These are phyloP conservation scores for Bettongia penicillata DNA, from an alignment of 2,113 vertebrate species.

Conservation along the genomic window DNA sequence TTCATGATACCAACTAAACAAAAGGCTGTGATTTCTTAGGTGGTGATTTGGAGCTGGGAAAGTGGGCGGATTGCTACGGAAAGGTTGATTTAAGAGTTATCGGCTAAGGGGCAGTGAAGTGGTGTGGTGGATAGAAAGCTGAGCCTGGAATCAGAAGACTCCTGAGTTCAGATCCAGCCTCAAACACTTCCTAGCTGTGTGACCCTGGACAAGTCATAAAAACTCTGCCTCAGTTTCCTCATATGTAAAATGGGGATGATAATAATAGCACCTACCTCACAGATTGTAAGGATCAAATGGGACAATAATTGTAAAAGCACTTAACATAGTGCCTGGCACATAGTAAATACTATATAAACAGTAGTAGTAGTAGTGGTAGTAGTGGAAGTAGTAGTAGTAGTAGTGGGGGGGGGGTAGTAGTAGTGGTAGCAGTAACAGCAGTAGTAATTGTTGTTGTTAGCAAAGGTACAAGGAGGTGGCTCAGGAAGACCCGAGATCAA, in stretches of 20 bases:
- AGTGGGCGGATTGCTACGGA: background rate
- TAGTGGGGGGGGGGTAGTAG: too few relatives aligned
- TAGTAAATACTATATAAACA: too few relatives aligned
- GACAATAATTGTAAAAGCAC: background rate
- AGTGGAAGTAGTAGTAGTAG: too few relatives aligned
- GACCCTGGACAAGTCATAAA: background rate
- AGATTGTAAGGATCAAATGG: background rate
- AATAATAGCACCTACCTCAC: background rate
- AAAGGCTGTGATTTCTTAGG: background rate
- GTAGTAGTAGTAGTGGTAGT: too few relatives aligned
- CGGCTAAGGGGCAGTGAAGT: background rate
- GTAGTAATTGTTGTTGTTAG: too few relatives aligned
- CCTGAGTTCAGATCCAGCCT: background rate
- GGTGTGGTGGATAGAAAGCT: background rate
- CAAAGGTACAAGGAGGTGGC: too few relatives aligned
- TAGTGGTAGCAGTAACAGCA: too few relatives aligned
- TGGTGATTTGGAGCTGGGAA: background rate
- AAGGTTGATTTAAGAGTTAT: background rate
- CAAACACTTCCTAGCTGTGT: background rate
- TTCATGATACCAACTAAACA: background rate
- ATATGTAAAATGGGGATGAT: background rate
- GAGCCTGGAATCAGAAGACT: too few relatives aligned
- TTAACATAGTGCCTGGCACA: background rate
- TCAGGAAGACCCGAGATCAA: background rate
- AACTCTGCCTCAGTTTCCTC: background rate